Conservation (phyloP, 2,113 vertebrate genomes). For the Hypanus sabinus region DNA sequence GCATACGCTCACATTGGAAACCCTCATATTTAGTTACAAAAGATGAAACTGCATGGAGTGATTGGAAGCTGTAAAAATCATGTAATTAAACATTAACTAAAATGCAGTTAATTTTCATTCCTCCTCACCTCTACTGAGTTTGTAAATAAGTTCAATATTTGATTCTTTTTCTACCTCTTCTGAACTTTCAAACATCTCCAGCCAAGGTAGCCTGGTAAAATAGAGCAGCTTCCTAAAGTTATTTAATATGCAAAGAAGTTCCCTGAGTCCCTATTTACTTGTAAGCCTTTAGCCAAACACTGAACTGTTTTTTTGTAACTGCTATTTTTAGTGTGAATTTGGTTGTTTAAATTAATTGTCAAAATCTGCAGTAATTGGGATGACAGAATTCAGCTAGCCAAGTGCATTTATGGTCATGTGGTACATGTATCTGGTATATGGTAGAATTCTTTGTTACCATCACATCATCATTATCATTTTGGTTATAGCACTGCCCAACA, state of each 20-base stretch:
- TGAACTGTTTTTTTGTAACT: neutral
- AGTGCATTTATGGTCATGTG: conserved; percentile 44
- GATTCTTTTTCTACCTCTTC: neutral
- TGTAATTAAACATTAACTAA: neutral
- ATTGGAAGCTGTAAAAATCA: neutral
- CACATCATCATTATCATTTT: conserved; percentile 26
- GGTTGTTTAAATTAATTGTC: neutral
- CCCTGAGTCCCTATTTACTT: neutral
- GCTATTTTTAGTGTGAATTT: neutral
- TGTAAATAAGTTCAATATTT: conserved; percentile 7
- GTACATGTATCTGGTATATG: conserved; percentile 43
- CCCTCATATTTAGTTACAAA: neutral
- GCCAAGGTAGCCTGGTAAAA: neutral
- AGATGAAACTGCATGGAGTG: neutral
- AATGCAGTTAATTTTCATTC: neutral
- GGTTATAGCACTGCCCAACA: neutral
- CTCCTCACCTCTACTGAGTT: neutral
- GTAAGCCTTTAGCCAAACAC: neutral
- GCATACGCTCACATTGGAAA: neutral
- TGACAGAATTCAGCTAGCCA: conserved; percentile 41
- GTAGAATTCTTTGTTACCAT: conserved; percentile 43
- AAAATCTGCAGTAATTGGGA: neutral
- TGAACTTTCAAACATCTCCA: neutral
- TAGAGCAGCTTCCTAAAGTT: neutral
- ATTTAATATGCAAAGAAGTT: conserved; percentile 10